A percentile compares a stretch with the other conserved stretches of the same genome.
Evolutionary conservation across 64 coral and sea anemone genomes (phyloP).

Genomic region (Actinia equina): DNA sequence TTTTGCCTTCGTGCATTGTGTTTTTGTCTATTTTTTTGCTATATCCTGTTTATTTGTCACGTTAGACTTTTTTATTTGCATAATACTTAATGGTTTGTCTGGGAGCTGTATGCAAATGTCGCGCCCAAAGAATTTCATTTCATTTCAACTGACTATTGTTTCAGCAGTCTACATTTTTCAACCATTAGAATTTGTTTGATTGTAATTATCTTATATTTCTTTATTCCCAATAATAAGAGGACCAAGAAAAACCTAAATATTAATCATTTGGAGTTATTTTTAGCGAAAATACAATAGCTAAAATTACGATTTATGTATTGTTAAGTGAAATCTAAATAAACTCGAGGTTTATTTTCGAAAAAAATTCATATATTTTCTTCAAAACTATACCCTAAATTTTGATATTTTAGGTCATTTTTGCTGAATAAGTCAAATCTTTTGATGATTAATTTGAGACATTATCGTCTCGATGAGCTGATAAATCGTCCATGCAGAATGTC

Average conservation of each 20-base stretch:
- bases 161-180: too few species aligned
- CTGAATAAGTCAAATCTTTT: background rate
- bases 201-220: too few species aligned
- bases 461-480: background rate
- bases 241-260: too few species aligned
- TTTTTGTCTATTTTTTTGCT: background rate
- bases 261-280: too few species aligned
- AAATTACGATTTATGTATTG: too few species aligned
- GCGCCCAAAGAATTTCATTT: background rate
- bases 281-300: background rate
- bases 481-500: background rate
- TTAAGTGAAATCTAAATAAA: too few species aligned
- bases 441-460: background rate
- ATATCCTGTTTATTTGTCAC: background rate
- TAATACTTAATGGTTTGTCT: background rate
- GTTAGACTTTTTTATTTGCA: background rate
- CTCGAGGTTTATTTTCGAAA: too few species aligned
- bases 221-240: too few species aligned
- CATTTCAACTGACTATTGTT: too few species aligned
- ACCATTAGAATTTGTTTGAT: too few species aligned
- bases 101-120: background rate
- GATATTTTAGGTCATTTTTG: too few species aligned
- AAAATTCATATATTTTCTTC: background rate
- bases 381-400: background rate
- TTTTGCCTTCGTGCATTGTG: background rate